Percentiles rank a stretch among this genome's conserved stretches.
Evolutionary conservation across 2,113 vertebrate species (phyloP).

Genomic region (Tympanuchus pallidicinctus): DNA sequence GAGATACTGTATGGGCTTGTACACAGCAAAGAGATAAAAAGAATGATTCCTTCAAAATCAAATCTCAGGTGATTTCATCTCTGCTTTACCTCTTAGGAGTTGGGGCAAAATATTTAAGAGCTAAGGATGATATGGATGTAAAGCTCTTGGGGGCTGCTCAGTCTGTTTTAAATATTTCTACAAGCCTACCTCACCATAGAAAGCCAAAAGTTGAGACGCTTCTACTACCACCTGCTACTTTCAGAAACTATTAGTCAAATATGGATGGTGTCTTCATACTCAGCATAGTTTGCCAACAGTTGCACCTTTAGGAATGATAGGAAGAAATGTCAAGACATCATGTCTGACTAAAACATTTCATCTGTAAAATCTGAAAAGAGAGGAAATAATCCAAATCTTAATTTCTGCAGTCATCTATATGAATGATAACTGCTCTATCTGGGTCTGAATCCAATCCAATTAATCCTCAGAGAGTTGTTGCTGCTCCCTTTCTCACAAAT

Average conservation of each 20-base stretch:
- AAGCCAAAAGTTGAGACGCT: background rate
- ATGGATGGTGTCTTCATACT: background rate
- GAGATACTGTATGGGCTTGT: rapidly evolving
- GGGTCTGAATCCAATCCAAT: background rate
- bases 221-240: background rate
- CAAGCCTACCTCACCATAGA: background rate
- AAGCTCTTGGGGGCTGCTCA: background rate
- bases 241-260: background rate
- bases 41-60: background rate
- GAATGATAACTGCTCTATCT: background rate
- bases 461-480: background rate
- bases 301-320: background rate
- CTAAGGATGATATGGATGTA: background rate
- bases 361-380: background rate
- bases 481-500: background rate
- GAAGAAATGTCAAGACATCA: background rate
- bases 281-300: background rate
- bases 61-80: background rate
- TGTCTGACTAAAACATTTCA: background rate
- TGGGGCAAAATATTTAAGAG: background rate
- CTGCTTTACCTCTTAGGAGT: background rate
- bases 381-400: background rate
- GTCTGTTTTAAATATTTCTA: background rate
- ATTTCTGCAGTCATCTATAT: background rate
- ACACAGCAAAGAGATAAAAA: background rate